phyloP scores from a whole-genome alignment of 2,888 invertebrate genomes.

The Cabera pusaria region DNA sequence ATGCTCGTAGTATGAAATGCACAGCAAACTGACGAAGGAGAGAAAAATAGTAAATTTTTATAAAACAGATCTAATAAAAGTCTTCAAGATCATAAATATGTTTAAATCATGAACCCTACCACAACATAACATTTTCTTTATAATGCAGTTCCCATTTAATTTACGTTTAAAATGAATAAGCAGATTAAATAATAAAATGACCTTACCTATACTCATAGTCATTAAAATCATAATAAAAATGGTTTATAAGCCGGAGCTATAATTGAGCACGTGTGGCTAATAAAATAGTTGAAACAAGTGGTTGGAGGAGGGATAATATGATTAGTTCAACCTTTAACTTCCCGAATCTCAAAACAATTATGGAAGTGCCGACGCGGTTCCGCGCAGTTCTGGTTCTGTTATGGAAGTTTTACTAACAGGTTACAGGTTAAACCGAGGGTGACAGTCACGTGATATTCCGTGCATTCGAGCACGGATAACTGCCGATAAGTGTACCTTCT shows the following conservation, averaged over 20 bases:
- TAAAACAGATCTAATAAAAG: too few relatives aligned
- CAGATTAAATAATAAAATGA: too few relatives aligned
- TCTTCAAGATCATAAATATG: too few relatives aligned
- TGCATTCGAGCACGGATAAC: conserved; percentile 60
- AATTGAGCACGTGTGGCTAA: conserved; percentile 10
- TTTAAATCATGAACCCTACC: too few relatives aligned
- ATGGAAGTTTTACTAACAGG: conserved; percentile 19
- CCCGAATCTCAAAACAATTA: conserved; percentile 23
- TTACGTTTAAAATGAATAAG: too few relatives aligned
- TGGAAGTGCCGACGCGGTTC: conserved; percentile 25
- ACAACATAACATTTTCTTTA: too few relatives aligned
- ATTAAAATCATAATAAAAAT: too few relatives aligned
- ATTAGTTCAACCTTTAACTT: conserved; percentile 26
- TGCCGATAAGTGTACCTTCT: conserved; percentile 59
- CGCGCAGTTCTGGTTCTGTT: conserved; percentile 36
- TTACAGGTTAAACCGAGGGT: conserved; percentile 37
- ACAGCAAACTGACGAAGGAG: too few relatives aligned
- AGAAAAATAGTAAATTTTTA: too few relatives aligned
- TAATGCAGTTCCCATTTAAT: too few relatives aligned
- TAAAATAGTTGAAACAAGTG: conserved; percentile 21
- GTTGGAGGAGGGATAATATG: conserved; percentile 20
- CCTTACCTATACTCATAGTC: too few relatives aligned
- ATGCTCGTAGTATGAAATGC: too few relatives aligned
- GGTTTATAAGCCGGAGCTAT: not conserved
- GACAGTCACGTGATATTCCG: conserved; percentile 65